phyloP scores from a whole-genome alignment of 2,113 vertebrate species.

The Coracopsis vasa region DNA sequence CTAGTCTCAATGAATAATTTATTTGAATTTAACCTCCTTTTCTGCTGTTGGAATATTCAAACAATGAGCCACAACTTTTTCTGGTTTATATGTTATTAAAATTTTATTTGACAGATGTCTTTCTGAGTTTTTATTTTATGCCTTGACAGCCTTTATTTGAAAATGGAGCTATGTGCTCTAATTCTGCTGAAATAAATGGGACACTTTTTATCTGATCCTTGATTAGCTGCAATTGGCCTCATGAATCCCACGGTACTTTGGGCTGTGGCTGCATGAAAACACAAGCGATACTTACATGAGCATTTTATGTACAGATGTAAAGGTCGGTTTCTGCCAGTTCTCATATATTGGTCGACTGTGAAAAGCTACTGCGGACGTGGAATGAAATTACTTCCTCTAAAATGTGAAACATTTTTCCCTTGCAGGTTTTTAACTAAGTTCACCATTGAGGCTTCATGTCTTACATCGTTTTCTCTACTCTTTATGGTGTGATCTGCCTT shows the following conservation, averaged over 20 bases:
- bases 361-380: neutral
- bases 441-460: neutral
- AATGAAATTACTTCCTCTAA: neutral
- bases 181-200: neutral
- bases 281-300: neutral
- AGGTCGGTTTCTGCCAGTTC: neutral
- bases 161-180: conserved; percentile 8
- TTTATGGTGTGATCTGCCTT: neutral
- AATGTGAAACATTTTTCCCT: neutral
- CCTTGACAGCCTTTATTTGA: conserved; percentile 4
- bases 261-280: neutral
- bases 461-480: neutral
- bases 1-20: conserved; percentile 58
- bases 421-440: neutral
- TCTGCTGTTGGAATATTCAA: conserved; percentile 50
- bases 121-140: conserved; percentile 36
- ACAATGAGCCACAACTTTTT: conserved; percentile 25
- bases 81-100: conserved; percentile 53
- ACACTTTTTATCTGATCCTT: conserved; percentile 6
- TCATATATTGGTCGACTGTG: neutral
- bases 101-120: conserved; percentile 59
- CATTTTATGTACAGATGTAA: neutral
- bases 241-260: neutral
- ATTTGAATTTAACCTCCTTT: conserved; percentile 57
- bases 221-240: conserved; percentile 3